Evolutionary conservation across 2,888 invertebrate genomes (phyloP).

Genomic region (Exephanes ischioxanthus): DNA sequence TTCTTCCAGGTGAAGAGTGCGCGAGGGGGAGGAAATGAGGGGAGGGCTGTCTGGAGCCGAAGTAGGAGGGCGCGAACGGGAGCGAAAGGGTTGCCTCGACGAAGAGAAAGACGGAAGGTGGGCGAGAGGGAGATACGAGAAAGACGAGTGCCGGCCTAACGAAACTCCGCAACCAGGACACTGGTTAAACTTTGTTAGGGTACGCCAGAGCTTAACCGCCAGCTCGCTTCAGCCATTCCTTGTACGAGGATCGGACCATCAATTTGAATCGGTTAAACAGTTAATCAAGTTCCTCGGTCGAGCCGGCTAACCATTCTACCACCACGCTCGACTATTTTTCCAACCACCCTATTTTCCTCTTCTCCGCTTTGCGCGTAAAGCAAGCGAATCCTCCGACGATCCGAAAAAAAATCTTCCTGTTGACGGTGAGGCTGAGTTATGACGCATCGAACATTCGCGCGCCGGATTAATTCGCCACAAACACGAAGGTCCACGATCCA

Average conservation of each 20-base stretch:
- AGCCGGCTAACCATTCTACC: conserved; percentile 53
- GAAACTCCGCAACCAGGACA: conserved; percentile 64
- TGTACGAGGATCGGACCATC: conserved; percentile 64
- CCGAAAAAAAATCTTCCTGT: background rate
- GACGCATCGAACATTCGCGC: background rate
- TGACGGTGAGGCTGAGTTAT: background rate
- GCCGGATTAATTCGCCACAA: background rate
- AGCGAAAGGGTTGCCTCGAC: background rate
- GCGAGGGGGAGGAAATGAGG: background rate
- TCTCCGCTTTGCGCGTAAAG: background rate
- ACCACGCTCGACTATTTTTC: conserved; percentile 12
- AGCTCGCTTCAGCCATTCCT: conserved; percentile 42
- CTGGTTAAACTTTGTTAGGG: conserved; percentile 68
- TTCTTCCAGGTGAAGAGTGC: conserved; percentile 50
- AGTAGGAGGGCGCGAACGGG: background rate
- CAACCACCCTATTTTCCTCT: background rate
- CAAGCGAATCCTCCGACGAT: conserved; percentile 4
- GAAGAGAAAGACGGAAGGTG: background rate
- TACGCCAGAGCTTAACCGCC: conserved; percentile 65
- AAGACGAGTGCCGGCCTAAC: conserved; percentile 36
- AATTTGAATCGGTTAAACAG: conserved; percentile 70
- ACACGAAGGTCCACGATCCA: background rate
- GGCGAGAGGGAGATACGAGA: background rate
- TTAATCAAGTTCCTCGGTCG: conserved; percentile 68
- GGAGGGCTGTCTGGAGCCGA: background rate